phyloP scores from a whole-genome alignment of 2,113 vertebrate species.

The Bothrops jararaca region DNA sequence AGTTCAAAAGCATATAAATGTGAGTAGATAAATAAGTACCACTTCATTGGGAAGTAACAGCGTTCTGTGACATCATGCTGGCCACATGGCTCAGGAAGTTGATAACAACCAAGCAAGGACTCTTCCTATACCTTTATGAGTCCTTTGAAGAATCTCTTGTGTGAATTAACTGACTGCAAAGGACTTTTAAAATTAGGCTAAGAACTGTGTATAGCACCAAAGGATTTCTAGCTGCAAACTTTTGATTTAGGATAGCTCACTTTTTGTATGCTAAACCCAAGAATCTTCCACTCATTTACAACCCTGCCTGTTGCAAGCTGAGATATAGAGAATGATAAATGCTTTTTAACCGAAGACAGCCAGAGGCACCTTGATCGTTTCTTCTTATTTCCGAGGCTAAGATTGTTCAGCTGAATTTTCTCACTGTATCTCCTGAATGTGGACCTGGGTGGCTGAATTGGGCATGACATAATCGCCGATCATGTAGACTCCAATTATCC shows the following conservation, averaged over 20 bases:
- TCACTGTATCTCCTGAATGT: slow-evolving; percentile 23
- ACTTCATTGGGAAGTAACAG: neutral
- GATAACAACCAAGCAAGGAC: neutral
- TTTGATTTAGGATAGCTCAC: neutral
- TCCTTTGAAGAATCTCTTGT: neutral
- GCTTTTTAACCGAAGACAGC: fast-evolving
- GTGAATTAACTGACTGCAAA: neutral
- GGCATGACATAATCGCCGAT: slow-evolving; percentile 59
- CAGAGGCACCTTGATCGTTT: neutral
- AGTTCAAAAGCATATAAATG: neutral
- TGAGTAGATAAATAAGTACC: neutral
- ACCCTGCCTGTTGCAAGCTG: neutral
- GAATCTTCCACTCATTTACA: neutral
- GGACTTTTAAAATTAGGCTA: neutral
- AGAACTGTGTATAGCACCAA: neutral
- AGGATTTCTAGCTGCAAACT: neutral
- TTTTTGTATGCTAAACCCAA: neutral
- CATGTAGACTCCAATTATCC: slow-evolving; percentile 58
- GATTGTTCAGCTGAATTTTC: neutral
- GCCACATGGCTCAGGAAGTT: neutral
- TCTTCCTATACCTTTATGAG: neutral
- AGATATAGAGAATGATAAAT: neutral
- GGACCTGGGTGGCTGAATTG: neutral
- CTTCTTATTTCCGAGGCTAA: neutral
- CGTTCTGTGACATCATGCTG: neutral